These are phyloP conservation scores for Drosophila erecta DNA, from an alignment of 1,140 invertebrate genomes.

Conservation along the genomic window DNA sequence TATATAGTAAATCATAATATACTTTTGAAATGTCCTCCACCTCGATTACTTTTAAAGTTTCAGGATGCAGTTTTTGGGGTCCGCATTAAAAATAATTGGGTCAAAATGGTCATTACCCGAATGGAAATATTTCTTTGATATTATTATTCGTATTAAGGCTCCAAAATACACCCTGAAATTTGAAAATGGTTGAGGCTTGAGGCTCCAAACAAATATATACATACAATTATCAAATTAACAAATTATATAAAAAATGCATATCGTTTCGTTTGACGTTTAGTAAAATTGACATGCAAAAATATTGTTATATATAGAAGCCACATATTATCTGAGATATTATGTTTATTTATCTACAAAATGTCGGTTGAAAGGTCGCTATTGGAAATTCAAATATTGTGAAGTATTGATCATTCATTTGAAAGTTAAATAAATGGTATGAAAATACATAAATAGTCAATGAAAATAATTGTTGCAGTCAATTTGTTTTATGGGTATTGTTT, in stretches of 20 bases:
- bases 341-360: slow-evolving; percentile 44
- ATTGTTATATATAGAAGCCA: slow-evolving; percentile 33
- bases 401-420: slow-evolving; percentile 59
- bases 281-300: slow-evolving; percentile 55
- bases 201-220: neutral
- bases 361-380: slow-evolving; percentile 24
- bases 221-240: slow-evolving; percentile 2
- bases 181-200: no score
- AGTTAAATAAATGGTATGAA: slow-evolving; percentile 63
- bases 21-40: no score
- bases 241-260: slow-evolving; percentile 55
- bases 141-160: no score
- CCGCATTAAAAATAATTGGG: no score
- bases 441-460: slow-evolving; percentile 5
- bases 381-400: slow-evolving; percentile 52
- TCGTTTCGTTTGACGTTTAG: slow-evolving; percentile 76
- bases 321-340: slow-evolving; percentile 62
- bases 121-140: no score
- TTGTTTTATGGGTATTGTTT: no score
- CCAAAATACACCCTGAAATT: no score
- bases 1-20: neutral
- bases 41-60: no score
- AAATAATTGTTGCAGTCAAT: no score
- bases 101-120: no score
- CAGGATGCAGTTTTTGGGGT: no score